Base-by-base conservation (phyloP, 2,113 vertebrate species). In the Sardina pilchardus region DNA sequence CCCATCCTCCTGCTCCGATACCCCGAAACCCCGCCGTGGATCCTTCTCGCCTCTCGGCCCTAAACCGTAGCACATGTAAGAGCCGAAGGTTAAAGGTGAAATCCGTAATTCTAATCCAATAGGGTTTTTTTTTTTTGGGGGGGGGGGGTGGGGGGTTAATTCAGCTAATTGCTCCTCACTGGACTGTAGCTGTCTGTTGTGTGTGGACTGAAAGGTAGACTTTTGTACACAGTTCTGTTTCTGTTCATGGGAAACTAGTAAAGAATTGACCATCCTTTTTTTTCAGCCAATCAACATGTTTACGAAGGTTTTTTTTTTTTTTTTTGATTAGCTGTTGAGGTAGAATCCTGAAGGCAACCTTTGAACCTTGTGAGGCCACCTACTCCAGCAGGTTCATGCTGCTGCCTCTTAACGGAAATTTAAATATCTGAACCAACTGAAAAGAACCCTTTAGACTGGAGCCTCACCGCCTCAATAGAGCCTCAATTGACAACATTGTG, bases 401-500 rank as follows among this genome's bases (percentile, higher is more conserved):
- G 63, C 63, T 36, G 71, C 26, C 71, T 78, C 71, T 30, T 34
- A 6, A 34, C 14, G 26, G 10, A 12, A 8, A 30, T 50, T 6
- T 78, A 34, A 14, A 78, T 71, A 71, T 78, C 30, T 78, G 71
- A 78, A 34, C 71, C 30, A 34, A 34, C 36, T 36, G 34, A 78
- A 78, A 78, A 16, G 71, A 39, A 16, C 71, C 10, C 71, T 78
- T 78, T 16, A 78, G 71, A 12, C 63, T n/a, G 26, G 63, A 78
- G 71, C 71, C 16, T 34, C 14, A 4, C 12, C 14, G 71, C 12
- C 12, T 16, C 16, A 12, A 78, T 12, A 17, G 71, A 36, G 71
- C 26, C 71, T 36, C 12, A 36, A 78, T 78, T 78, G 14, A 78
- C 30, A 78, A 78, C 71, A 78, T 78, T 78, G 71, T 78, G 71